Conservation (phyloP, 23 tunicate genomes). For the Ciona savignyi region DNA sequence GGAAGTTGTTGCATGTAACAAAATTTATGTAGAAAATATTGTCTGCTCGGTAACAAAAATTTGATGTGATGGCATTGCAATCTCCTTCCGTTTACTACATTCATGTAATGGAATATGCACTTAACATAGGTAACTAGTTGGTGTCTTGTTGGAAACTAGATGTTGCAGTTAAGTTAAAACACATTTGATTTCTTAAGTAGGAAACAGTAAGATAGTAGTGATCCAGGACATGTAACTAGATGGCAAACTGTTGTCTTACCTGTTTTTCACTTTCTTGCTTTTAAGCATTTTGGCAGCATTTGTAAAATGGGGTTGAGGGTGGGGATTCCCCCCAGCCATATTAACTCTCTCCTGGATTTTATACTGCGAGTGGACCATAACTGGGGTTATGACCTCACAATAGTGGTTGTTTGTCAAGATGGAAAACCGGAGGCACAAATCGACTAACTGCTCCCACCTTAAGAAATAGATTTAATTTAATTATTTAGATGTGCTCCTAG, state of each 20-base stretch:
- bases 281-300: slow-evolving; percentile 25
- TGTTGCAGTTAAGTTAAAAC: too few species aligned
- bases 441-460: slow-evolving; percentile 78
- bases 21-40: neutral
- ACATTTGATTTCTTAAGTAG: too few species aligned
- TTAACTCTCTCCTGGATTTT: slow-evolving; percentile 34
- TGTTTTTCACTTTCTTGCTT: slow-evolving; percentile 27
- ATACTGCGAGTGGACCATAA: slow-evolving; percentile 70
- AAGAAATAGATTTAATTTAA: neutral
- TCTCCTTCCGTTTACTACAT: too few species aligned
- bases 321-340: slow-evolving; percentile 22
- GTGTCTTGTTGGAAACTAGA: too few species aligned
- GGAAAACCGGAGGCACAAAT: slow-evolving; percentile 77
- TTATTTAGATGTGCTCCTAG: too few species aligned
- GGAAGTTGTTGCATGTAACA: neutral
- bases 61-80: neutral
- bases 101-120: too few species aligned
- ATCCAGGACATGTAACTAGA: too few species aligned
- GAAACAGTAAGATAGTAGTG: too few species aligned
- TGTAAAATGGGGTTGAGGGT: slow-evolving; percentile 35
- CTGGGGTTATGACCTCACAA: slow-evolving; percentile 58
- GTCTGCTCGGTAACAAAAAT: neutral
- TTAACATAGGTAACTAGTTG: too few species aligned
- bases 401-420: slow-evolving; percentile 59
- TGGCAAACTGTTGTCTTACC: neutral